Evolutionary conservation across 2,113 vertebrate genomes (phyloP).

Genomic region (Tonatia bakeri): DNA sequence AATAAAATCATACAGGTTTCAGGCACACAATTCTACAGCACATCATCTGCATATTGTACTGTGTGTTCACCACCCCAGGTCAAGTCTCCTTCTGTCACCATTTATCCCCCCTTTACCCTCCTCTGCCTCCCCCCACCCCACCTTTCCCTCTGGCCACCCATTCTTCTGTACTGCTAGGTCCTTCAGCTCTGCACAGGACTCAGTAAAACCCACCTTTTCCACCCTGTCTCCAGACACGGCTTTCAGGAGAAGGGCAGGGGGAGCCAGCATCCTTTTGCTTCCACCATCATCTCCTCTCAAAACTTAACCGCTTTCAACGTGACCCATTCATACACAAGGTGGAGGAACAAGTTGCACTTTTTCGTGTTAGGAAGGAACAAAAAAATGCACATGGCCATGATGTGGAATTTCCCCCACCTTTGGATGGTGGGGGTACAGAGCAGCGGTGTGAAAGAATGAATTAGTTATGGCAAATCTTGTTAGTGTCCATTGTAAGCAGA

Average conservation of each 20-base stretch:
- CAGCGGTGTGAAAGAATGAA: slow-evolving; percentile 80
- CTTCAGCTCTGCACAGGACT: neutral
- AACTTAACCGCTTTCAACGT: neutral
- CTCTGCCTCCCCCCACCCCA: too few species aligned
- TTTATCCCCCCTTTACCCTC: neutral
- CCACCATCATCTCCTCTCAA: neutral
- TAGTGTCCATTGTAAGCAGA: slow-evolving; percentile 80
- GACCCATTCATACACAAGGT: neutral
- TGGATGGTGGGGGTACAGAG: slow-evolving; percentile 58
- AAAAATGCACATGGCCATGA: slow-evolving; percentile 57
- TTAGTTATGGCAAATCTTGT: slow-evolving; percentile 85
- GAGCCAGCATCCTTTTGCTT: slow-evolving; percentile 1
- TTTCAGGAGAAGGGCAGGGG: neutral
- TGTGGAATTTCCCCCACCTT: slow-evolving; percentile 35
- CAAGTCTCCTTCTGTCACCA: neutral
- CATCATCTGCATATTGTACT: neutral
- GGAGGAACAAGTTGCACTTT: slow-evolving; percentile 44
- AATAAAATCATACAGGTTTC: neutral
- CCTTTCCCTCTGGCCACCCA: neutral
- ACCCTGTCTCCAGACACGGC: neutral
- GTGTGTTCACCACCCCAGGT: neutral
- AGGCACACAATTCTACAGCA: neutral
- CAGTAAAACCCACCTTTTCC: neutral
- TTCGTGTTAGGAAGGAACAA: slow-evolving; percentile 56
- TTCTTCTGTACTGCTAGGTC: neutral